Base-by-base conservation (phyloP, 2,888 invertebrate genomes). In the Hypomecis atomaria region DNA sequence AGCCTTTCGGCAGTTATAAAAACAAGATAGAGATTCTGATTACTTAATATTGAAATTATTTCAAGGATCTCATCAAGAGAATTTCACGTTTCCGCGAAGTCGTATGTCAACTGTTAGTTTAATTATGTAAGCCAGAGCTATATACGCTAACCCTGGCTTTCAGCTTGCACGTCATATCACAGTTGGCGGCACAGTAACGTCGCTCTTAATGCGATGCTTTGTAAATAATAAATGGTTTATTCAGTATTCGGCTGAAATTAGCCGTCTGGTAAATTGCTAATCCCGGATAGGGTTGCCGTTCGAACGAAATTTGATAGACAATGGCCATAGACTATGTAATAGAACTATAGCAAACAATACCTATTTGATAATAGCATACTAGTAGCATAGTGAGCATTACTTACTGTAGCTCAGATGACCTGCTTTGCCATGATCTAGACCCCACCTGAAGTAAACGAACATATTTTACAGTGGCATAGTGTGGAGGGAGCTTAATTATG, bases 261-360 rank as follows among this genome's bases (percentile, higher is more conserved):
- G 81, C 81, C 79, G 80, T 81, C 79, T 82, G 83, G 82, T 77
- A 78, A 84, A 85, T 82, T 79, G 83, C 81, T 87, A 85, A 85
- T 87, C 79, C 81, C 72, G 71, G 13, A n/a, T 23, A n/a, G 47
- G 10, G 34, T 47, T 36, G 23, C 23, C 53, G 44, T 43, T n/a
- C 23, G n/a, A 34, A 2, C 33, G 23, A 11, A 0, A 10, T 55
- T 53, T 53, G n/a, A 5, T 8, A 33, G 34, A 37, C 38, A 13
- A n/a, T 49, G 40, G 6, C 11, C 34, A 9, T 13, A 3, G 34
- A n/a, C 7, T 53, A 9, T 44, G 4, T 4, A 55, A 1, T n/a
- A 23, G 23, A 23, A 23, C 3, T 23, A 23, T 23, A 23, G 23
- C 23, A 23, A 23, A 23, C 23, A 23, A 23, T 23, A 23, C 23